Base-by-base conservation (phyloP, 64 coral and sea anemone genomes). In the Montipora efflorescens region DNA sequence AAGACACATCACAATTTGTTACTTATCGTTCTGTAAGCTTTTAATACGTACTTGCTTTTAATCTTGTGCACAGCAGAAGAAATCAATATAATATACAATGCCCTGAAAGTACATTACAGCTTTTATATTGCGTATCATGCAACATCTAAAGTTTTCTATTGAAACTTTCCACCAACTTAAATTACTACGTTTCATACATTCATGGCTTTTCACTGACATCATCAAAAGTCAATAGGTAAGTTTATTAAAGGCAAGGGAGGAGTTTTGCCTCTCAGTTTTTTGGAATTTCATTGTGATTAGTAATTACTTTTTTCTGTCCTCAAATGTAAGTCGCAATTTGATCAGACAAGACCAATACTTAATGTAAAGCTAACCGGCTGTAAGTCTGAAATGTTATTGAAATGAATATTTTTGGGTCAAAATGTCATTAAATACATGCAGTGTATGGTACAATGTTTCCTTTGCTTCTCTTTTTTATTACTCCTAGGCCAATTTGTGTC, bases 401-500 rank as follows among this genome's bases (percentile, higher is more conserved):
- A 70, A 70, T 28, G 25, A 28, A 28, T 28, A 28, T 28, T 28
- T 28, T 28, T 28, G 51, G 5, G 5, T 55, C 5, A 55, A 9
- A 55, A 55, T 70, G 67, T 70, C 67, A 70, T 70, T 70, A 70
- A 70, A 70, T 70, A 15, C 67, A 70, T 70, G 67, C 67, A 19
- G 67, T 81, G 12, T 48, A 79, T 47, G 15, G 20, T 43, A 21
- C 79, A 81, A 67, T 22, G 57, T 19, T 21, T 61, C 62, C 21
- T 61, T 70, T 70, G 67, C 14, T 70, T 70, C 9, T 55, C 9
- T 55, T 55, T 55, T 55, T 55, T 9, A n/a, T 7, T 7, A 55
- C 51, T 62, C 64, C n/a, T 28, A 92, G 91, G 91, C 5, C 28
- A 57, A 43, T 18, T 78, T 77, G 80, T 77, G 36, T 15, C 74